phyloP scores from a whole-genome alignment of 1,140 invertebrate species.

The Eupristina koningsbergeri region DNA sequence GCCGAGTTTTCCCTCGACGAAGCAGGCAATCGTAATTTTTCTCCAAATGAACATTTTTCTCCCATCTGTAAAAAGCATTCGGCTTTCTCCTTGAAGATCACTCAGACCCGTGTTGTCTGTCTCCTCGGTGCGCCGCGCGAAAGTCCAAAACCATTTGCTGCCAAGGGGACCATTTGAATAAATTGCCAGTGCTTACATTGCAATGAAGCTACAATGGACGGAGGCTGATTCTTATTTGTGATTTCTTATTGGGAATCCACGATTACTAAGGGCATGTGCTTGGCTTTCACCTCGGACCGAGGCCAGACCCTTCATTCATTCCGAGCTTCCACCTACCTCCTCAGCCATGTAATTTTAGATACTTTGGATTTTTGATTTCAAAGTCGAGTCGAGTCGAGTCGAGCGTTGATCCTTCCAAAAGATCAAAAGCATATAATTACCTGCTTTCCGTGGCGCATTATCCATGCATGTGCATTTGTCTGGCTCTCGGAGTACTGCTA shows the following conservation, averaged over 20 bases:
- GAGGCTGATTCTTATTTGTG: neutral
- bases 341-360: neutral
- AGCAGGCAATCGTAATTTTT: neutral
- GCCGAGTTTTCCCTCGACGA: neutral
- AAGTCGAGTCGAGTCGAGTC: neutral
- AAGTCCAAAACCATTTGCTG: slow-evolving; percentile 27
- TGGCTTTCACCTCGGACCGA: slow-evolving; percentile 2
- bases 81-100: slow-evolving; percentile 20
- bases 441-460: neutral
- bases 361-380: neutral
- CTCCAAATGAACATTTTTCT: neutral
- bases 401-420: neutral
- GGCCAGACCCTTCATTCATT: slow-evolving; percentile 9
- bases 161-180: slow-evolving; percentile 36
- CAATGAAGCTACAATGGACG: neutral
- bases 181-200: slow-evolving; percentile 22
- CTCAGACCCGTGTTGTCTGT: no score
- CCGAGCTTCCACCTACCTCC: no score
- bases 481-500: neutral
- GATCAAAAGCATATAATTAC: neutral
- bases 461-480: neutral
- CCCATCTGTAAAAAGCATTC: neutral
- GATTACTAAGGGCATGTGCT: slow-evolving; percentile 19
- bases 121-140: slow-evolving; percentile 9
- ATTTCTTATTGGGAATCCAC: slow-evolving; percentile 37